phyloP scores from a whole-genome alignment of 2,113 vertebrate species.

The Oreocharis arfaki region DNA sequence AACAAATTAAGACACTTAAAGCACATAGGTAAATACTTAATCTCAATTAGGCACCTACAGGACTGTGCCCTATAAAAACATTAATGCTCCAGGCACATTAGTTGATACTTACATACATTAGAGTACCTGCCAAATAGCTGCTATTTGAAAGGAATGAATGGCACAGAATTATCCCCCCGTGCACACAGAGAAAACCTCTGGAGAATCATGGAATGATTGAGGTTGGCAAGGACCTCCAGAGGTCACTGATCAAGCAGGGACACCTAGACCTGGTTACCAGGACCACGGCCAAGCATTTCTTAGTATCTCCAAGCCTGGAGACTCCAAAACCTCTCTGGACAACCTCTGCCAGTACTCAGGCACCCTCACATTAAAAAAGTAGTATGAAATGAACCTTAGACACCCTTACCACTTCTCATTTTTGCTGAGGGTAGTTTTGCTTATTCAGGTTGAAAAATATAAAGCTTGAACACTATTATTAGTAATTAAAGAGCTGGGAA shows the following conservation, averaged over 20 bases:
- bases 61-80: background rate
- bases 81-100: background rate
- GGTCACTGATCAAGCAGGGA: background rate
- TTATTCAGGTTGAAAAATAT: background rate
- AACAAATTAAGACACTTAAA: background rate
- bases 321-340: background rate
- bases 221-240: background rate
- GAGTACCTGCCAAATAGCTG: background rate
- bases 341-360: background rate
- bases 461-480: background rate
- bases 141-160: background rate
- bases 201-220: background rate
- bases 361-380: background rate
- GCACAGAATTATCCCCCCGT: fast-evolving
- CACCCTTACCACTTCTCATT: background rate
- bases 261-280: background rate
- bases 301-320: background rate
- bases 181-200: background rate
- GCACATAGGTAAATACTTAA: background rate
- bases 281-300: background rate
- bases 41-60: background rate
- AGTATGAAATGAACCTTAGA: background rate
- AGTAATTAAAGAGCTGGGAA: background rate
- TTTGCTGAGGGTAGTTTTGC: background rate
- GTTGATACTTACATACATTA: background rate